Percentiles rank a stretch among this genome's conserved stretches.
These are phyloP conservation scores for Onychomys leucogaster DNA, from an alignment of 2,797 vertebrate species.

Conservation along the genomic window DNA sequence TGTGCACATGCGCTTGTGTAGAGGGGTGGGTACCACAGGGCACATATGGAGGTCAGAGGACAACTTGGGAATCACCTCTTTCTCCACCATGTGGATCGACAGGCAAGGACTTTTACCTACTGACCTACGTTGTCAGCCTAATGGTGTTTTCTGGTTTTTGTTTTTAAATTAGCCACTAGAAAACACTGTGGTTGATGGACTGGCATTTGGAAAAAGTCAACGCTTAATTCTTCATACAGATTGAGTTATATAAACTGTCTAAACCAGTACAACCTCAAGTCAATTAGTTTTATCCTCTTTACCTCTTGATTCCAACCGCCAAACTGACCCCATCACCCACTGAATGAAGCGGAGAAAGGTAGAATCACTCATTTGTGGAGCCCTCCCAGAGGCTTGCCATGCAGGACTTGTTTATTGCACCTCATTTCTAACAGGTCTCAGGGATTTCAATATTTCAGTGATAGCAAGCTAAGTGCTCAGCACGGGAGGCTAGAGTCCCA, in stretches of 20 bases:
- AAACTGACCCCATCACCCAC: background rate
- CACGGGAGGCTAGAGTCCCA: conserved; percentile 35
- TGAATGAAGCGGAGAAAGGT: conserved; percentile 21
- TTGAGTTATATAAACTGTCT: conserved; percentile 53
- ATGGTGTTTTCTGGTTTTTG: background rate
- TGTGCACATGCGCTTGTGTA: background rate
- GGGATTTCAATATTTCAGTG: conserved; percentile 61
- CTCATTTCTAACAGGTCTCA: conserved; percentile 54
- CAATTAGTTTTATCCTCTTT: conserved; percentile 1
- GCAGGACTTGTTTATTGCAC: conserved; percentile 13
- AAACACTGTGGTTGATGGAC: conserved; percentile 77
- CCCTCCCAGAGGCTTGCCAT: conserved; percentile 13
- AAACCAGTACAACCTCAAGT: background rate
- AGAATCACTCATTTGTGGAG: background rate
- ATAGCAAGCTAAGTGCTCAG: conserved; percentile 62
- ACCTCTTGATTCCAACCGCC: background rate
- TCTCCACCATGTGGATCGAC: background rate
- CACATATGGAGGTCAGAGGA: background rate
- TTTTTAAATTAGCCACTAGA: conserved; percentile 78
- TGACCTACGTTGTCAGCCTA: background rate
- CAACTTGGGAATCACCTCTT: background rate
- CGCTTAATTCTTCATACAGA: conserved; percentile 59
- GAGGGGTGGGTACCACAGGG: background rate
- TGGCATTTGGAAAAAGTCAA: conserved; percentile 74
- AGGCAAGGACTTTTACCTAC: background rate